Evolutionary conservation across 1,140 invertebrate genomes (phyloP).

Genomic region (Nautilus pompilius): DNA sequence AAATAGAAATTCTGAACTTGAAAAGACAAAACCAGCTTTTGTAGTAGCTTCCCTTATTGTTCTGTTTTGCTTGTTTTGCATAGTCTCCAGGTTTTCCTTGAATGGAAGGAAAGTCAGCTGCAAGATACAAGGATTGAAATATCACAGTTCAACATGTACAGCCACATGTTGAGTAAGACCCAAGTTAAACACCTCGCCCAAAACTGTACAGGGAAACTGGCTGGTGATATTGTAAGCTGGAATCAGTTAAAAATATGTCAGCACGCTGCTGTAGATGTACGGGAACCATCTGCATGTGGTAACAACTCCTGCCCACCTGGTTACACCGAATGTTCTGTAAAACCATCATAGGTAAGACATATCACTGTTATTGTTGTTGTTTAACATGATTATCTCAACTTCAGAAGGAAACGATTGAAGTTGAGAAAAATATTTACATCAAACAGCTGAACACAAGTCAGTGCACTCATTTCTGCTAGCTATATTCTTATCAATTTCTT

Average conservation of each 20-base stretch:
- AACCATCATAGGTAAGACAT: slow-evolving; percentile 16
- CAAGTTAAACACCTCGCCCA: slow-evolving; percentile 14
- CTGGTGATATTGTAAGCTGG: slow-evolving; percentile 23
- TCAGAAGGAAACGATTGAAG: background rate
- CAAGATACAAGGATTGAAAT: slow-evolving; percentile 28
- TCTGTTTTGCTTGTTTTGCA: too few species aligned
- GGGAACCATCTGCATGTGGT: slow-evolving; percentile 27
- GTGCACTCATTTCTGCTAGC: too few species aligned
- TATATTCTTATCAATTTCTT: too few species aligned
- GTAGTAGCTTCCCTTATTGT: too few species aligned
- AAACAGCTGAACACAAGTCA: too few species aligned
- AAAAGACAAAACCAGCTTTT: too few species aligned
- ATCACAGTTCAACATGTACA: slow-evolving; percentile 27
- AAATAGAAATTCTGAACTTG: too few species aligned
- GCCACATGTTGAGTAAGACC: slow-evolving; percentile 7
- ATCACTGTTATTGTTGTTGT: background rate
- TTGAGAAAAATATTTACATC: too few species aligned
- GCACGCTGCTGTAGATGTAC: slow-evolving; percentile 13
- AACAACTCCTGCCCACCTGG: slow-evolving; percentile 17
- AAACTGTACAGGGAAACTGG: slow-evolving; percentile 13
- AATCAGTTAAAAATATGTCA: slow-evolving; percentile 11
- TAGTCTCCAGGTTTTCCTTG: slow-evolving; percentile 13
- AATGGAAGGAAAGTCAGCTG: background rate
- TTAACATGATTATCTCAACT: background rate
- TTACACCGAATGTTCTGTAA: slow-evolving; percentile 18